Base-by-base conservation (phyloP, 1,140 invertebrate species). In the Eufriesea mexicana region DNA sequence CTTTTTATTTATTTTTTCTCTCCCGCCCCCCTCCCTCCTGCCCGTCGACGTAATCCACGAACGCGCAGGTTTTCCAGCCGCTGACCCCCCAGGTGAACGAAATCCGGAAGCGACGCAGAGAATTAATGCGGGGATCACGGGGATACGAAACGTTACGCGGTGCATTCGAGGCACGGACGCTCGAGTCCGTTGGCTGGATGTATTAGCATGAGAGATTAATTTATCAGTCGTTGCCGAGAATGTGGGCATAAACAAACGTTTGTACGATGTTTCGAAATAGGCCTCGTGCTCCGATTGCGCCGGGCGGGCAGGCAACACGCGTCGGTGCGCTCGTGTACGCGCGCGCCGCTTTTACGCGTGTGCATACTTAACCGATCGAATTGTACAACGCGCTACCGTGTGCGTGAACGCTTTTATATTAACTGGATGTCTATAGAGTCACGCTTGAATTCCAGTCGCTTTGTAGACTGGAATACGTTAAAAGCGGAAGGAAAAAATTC, bases 131-230 rank as follows among this genome's bases (percentile, higher is more conserved):
- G 55, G 66, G 75, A 71, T 75, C 83, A 70, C 74, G 66, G 79
- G 77, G 74, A 76, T 67, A 83, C 86, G 83, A 85, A 81, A 76
- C 77, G 66, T 64, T n/a, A 18, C 54, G 35, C 57, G 61, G 25
- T 55, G 82, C 83, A 57, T 66, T 54, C 76, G 75, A 51, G 68
- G 55, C 71, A 70, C 76, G 59, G 66, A 25, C 72, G 77, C 55
- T 66, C 55, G 66, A 62, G 74, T 66, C 51, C 1, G 61, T 8
- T 62, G 20, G 8, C 71, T 82, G 70, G 83, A 78, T 68, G 78
- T 86, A 88, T 88, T 89, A 89, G 88, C 88, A 86, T 86, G 73
- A 57, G 86, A 89, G 87, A 89, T 89, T 89, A 89, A 89, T 88
- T 89, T 89, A 89, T 89, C 84, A 87, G 86, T 88, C 84, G 20